Evolutionary conservation across 2,113 vertebrate genomes (phyloP).

Genomic region (Carassius gibelio): DNA sequence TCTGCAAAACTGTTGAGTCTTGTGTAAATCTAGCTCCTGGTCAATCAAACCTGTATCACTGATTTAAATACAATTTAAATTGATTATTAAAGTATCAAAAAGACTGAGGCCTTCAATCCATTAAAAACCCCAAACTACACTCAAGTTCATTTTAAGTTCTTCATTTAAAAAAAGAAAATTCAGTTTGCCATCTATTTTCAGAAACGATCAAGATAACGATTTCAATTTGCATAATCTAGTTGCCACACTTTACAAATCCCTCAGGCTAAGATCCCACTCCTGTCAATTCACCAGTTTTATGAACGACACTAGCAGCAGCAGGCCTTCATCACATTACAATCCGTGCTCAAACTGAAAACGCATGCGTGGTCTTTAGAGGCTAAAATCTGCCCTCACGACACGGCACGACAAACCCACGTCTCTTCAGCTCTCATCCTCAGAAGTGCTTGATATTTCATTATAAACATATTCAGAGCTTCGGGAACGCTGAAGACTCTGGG

Average conservation of each 20-base stretch:
- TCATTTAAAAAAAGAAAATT: constrained; percentile 13
- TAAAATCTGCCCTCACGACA: neutral
- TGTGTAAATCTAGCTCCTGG: neutral
- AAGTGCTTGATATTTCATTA: constrained; percentile 12
- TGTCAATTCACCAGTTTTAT: neutral
- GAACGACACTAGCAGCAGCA: neutral
- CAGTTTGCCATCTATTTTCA: constrained; percentile 42
- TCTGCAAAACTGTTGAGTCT: neutral
- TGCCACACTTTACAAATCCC: constrained; percentile 27
- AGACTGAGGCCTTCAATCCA: neutral
- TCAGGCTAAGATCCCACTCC: constrained; percentile 9
- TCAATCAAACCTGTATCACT: neutral
- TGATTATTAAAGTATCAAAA: neutral
- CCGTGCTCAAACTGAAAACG: neutral
- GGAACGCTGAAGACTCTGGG: constrained; percentile 41
- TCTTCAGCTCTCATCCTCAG: constrained; percentile 22
- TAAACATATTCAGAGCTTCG: constrained; percentile 43
- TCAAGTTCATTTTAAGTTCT: neutral
- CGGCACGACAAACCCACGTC: neutral
- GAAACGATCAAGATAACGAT: constrained; percentile 45
- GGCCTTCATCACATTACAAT: constrained; percentile 11
- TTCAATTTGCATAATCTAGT: constrained; percentile 56
- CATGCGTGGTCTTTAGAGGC: neutral
- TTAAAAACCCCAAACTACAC: neutral
- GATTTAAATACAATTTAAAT: neutral